phyloP scores from a whole-genome alignment of 2,888 invertebrate genomes.

The Cerastis rubricosa region DNA sequence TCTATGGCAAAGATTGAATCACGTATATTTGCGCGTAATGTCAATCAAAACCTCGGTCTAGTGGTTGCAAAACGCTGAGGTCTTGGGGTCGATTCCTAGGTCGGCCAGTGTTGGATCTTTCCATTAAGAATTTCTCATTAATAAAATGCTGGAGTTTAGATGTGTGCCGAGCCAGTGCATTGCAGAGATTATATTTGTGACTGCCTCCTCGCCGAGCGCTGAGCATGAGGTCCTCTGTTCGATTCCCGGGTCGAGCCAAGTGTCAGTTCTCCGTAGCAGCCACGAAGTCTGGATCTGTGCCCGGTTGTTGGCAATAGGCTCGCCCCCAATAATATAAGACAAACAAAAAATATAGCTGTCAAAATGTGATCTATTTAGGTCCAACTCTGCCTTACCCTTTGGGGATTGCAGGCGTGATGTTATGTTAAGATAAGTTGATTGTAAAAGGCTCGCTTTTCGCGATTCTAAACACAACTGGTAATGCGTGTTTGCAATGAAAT shows the following conservation, averaged over 20 bases:
- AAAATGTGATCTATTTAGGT: too few relatives aligned
- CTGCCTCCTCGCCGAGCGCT: neutral
- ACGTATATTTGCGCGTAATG: neutral
- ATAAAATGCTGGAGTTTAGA: neutral
- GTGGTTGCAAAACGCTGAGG: neutral
- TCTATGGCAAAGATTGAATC: neutral
- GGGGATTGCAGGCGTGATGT: too few relatives aligned
- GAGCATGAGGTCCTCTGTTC: neutral
- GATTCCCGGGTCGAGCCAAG: neutral
- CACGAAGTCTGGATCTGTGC: neutral
- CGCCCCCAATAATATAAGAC: neutral
- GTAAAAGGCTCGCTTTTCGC: too few relatives aligned
- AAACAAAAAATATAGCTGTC: too few relatives aligned
- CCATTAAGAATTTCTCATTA: neutral
- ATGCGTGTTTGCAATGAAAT: neutral
- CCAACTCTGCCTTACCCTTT: too few relatives aligned
- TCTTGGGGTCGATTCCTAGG: neutral
- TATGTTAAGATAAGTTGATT: too few relatives aligned
- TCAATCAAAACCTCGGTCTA: neutral
- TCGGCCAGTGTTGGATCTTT: neutral
- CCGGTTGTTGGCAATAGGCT: neutral
- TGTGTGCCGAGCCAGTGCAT: neutral
- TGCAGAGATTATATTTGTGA: neutral
- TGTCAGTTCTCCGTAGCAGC: neutral
- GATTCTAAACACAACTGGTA: too few relatives aligned